These are phyloP conservation scores for Microdon myrmicae DNA, from an alignment of 2,888 invertebrate species.

Conservation along the genomic window DNA sequence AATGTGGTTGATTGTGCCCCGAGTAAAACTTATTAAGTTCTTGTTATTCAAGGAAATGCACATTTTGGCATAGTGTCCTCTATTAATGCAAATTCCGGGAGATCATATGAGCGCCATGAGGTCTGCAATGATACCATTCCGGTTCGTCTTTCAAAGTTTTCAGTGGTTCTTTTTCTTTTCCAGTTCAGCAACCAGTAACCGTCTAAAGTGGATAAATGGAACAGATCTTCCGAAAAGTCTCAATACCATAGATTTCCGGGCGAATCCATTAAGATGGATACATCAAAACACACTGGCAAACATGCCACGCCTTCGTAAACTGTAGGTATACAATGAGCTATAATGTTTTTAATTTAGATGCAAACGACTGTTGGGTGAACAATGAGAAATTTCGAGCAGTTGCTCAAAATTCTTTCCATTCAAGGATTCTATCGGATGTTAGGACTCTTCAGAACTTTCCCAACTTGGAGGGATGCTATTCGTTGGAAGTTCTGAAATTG, in stretches of 20 bases:
- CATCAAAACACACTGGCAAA: constrained; percentile 78
- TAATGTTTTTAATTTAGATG: constrained; percentile 15
- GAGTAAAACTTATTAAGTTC: constrained; percentile 32
- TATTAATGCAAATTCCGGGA: too few relatives aligned
- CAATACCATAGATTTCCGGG: constrained; percentile 81
- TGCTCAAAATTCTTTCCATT: constrained; percentile 56
- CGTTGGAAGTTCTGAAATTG: constrained; percentile 82
- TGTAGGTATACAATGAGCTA: constrained; percentile 72
- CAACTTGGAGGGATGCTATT: constrained; percentile 80
- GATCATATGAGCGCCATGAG: too few relatives aligned
- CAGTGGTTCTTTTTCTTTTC: constrained; percentile 55
- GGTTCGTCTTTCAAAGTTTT: too few relatives aligned
- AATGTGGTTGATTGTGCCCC: constrained; percentile 11
- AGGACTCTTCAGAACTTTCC: constrained; percentile 83
- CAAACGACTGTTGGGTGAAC: constrained; percentile 52
- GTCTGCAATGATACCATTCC: too few relatives aligned
- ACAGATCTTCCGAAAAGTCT: constrained; percentile 78
- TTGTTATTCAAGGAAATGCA: constrained; percentile 8
- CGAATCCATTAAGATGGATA: constrained; percentile 80
- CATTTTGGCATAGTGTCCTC: too few relatives aligned
- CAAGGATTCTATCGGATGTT: constrained; percentile 87
- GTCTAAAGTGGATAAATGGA: constrained; percentile 78
- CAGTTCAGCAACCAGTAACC: constrained; percentile 87
- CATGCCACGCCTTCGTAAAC: constrained; percentile 80
- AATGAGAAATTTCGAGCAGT: constrained; percentile 56